Evolutionary conservation across 1,140 invertebrate genomes (phyloP), one percentile per base, ranked within the genome.

Genomic region (Tetranychus urticae): DNA sequence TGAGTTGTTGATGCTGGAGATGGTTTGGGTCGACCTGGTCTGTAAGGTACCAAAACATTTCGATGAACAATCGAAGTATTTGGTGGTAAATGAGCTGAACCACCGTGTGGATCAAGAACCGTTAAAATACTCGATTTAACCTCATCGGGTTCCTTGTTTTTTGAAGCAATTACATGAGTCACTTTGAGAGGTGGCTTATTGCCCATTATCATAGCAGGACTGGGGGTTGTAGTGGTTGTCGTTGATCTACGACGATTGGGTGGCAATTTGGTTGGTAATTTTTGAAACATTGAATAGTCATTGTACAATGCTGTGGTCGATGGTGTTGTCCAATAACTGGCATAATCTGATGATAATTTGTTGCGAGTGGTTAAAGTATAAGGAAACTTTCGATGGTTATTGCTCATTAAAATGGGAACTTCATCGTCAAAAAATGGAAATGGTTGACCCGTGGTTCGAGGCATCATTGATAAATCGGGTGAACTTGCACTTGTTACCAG

Each of bases 21-120:
- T 12, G 62, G 62, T 54, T 55, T 57, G 13, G 62, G 62, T 57
- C 62, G 59, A 39, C 62, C 62, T 45, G 52, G 45, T 55, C 62
- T 62, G 33, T 56, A 56, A n/a, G 62, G 59, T n/a, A 63, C 62
- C 2, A 63, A 13, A 31, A 63, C 14, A 58, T 63, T 63, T 34
- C 62, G 54, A 46, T 63, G 59, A 3, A 63, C 47, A 7, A 63
- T 61, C 3, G 62, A 62, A 2, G 62, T 56, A 54, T 61, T 62
- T 14, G 56, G 39, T 34, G 52, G 62, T 33, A 62, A 39, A 57
- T 39, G 10, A 6, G 34, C 48, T 14, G 23, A 6, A n/a, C 39
- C 45, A 39, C 36, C 34, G 10, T 56, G 48, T 1, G 62, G 48
- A 58, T 63, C 62, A 6, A 61, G 12, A 6, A 63, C 59, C 10